Base-by-base conservation (phyloP, 37 sponge, comb jelly and placozoan genomes). In the Spongia lamella region DNA sequence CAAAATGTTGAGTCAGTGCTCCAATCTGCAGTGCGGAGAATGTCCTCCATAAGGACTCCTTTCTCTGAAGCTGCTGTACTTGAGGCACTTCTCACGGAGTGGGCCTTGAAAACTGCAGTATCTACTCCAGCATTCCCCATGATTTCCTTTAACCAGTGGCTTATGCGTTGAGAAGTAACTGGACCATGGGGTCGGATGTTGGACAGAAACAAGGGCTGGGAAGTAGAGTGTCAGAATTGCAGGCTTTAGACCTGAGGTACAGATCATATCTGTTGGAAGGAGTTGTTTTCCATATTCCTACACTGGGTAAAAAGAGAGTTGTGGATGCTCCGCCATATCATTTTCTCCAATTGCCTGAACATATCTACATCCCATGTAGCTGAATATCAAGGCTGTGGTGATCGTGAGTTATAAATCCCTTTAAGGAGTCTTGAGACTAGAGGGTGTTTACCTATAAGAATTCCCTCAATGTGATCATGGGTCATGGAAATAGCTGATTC, bases 121-220 rank as follows among this genome's bases (percentile, higher is more conserved):
- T 62, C 52, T 31, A 80, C 58, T 15, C 80, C 80, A 1, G 80
- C 80, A 5, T n/a, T 17, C 7, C 3, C 7, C 53, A 80, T 60
- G 17, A 69, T 50, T 7, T 22, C 17, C 33, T 70, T 58, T 1
- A 80, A 62, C 80, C 80, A 80, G 43, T 47, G 57, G 39, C 71
- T 71, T 39, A 68, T 37, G 3, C 71, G 68, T 26, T 53, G 50
- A 47, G 80, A 19, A 19, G 57, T 70, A 16, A 40, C 61, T 51
- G 70, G 70, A n/a, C n/a, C n/a, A n/a, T n/a, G n/a, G n/a, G n/a
- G n/a, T 34, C 32, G 52, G 3, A 37, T 35, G 27, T 55, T 56
- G 0, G 79, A 78, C 2, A 78, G 31, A 38, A 78, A 66, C 14
- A 80, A 71, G n/a, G n/a, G n/a, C n/a, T n/a, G n/a, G n/a, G n/a